phyloP scores from a whole-genome alignment of 2,113 vertebrate species.

The Cyprinus carpio region DNA sequence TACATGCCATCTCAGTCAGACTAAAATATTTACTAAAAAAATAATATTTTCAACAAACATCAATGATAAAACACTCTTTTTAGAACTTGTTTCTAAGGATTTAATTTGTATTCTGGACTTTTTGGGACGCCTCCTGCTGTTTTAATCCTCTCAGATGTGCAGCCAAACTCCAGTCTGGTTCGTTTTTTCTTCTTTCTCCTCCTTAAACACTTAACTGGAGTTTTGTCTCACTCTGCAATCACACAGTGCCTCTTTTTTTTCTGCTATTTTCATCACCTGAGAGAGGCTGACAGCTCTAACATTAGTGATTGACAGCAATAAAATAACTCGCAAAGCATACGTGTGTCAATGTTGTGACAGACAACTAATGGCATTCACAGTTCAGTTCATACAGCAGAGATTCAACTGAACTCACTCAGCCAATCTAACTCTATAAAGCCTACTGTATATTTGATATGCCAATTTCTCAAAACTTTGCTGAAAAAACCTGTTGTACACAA shows the following conservation, averaged over 20 bases:
- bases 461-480: neutral
- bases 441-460: neutral
- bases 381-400: constrained; percentile 3
- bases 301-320: neutral
- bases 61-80: neutral
- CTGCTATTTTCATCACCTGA: neutral
- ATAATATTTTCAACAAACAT: neutral
- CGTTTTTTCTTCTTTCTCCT: neutral
- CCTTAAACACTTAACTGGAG: neutral
- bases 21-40: neutral
- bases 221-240: neutral
- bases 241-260: neutral
- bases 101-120: neutral
- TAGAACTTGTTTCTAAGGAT: neutral
- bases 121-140: constrained; percentile 1
- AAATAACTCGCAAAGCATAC: neutral
- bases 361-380: neutral
- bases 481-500: neutral
- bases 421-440: neutral
- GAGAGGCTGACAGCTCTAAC: neutral
- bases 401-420: neutral
- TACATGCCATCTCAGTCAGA: neutral
- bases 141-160: neutral
- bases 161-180: neutral
- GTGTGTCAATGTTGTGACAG: neutral